Evolutionary conservation across 2,888 invertebrate species (phyloP), one percentile per base, ranked within the genome.

Genomic region (Carpatolechia fugitivella): DNA sequence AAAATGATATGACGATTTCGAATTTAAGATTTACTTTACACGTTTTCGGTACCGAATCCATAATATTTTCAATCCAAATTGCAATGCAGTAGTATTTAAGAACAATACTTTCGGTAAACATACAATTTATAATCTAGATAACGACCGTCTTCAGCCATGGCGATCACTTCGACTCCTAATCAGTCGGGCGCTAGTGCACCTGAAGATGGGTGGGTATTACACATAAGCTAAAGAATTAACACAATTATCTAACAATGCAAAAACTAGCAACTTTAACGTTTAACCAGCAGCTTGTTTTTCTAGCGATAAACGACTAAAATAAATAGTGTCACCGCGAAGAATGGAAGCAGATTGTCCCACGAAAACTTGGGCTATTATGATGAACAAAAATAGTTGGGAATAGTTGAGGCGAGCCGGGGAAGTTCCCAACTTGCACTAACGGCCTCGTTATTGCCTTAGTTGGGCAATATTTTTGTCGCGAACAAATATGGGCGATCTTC

Each of bases 371-470:
- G 78, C 87, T 86, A 86, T 89, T 88, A 87, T 87, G 82, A 86
- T 74, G 78, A 78, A 78, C 85, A 85, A 87, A 88, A 87, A 89
- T 87, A 82, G 85, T 88, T 85, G 75, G 69, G 18, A 29, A 50
- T 40, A 46, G 44, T 53, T 44, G 3, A n/a, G 44, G 44, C 4
- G 2, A 44, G 20, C 30, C n/a, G 54, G 52, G 61, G 61, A 80
- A 83, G 74, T 86, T 78, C 44, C 44, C 65, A 75, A 84, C 74
- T 84, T 78, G 70, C 76, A 79, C 80, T 85, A 85, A 82, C 80
- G 74, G 74, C 66, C 78, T 83, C 77, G 82, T 89, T 89, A 89
- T 87, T 86, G 84, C 81, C 78, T 80, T 86, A 89, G 85, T 88
- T 87, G 80, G 74, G 75, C 79, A 82, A 86, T 87, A 87, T 89